Percentiles rank a stretch among this genome's conserved stretches.
These are phyloP conservation scores for Nyctereutes procyonoides DNA, from an alignment of 2,113 vertebrate species.

Conservation along the genomic window DNA sequence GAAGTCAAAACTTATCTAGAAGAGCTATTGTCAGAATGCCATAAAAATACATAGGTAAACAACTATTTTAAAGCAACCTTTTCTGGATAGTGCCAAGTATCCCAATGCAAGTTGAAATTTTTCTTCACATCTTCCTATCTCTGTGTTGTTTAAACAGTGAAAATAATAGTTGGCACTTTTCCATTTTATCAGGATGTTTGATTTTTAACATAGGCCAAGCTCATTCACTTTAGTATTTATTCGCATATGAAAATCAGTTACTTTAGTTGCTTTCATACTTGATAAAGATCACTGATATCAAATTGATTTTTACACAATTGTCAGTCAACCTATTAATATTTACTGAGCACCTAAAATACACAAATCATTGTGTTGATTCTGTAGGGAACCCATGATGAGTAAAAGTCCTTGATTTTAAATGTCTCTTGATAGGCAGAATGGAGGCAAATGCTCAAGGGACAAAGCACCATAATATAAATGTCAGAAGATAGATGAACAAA, in stretches of 20 bases:
- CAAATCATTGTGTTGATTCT: slow-evolving; percentile 9
- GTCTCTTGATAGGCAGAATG: neutral
- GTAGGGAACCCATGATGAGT: neutral
- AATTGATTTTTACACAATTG: slow-evolving; percentile 40
- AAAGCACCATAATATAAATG: slow-evolving; percentile 36
- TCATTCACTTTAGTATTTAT: neutral
- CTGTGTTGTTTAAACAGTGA: neutral
- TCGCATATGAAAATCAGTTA: slow-evolving; percentile 35
- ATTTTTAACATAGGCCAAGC: neutral
- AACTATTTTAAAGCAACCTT: slow-evolving; percentile 46
- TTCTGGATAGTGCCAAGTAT: neutral
- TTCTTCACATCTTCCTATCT: neutral
- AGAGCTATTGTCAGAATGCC: slow-evolving; percentile 38
- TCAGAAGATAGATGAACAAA: neutral
- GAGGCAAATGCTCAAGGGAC: neutral
- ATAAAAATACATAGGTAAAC: slow-evolving; percentile 8
- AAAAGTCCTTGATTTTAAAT: neutral
- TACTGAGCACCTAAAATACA: neutral
- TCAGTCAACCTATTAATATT: neutral
- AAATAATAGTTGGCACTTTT: slow-evolving; percentile 32
- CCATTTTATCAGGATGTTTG: slow-evolving; percentile 33
- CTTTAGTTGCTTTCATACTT: slow-evolving; percentile 1
- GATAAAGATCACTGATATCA: slow-evolving; percentile 14
- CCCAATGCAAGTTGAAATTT: neutral
- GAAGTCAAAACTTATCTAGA: slow-evolving; percentile 1